phyloP scores from a whole-genome alignment of 2,113 vertebrate species.

The Epinephelus fuscoguttatus region DNA sequence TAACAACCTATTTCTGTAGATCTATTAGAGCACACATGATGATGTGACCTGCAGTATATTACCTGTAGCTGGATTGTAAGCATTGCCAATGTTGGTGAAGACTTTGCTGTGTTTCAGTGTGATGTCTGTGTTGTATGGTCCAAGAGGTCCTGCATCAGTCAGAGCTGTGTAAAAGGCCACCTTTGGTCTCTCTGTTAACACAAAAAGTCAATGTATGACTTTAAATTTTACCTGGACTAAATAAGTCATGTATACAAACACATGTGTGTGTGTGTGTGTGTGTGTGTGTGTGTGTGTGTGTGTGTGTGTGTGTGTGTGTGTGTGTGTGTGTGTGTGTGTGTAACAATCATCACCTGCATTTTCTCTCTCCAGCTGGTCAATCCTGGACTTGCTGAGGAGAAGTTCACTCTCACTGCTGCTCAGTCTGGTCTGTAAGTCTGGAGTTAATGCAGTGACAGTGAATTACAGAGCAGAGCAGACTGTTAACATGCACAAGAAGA shows the following conservation, averaged over 20 bases:
- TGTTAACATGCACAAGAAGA: neutral
- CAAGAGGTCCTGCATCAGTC: neutral
- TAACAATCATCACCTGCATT: neutral
- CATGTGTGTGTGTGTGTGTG: too few relatives aligned
- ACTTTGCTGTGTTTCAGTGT: slow-evolving; percentile 18
- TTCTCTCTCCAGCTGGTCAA: slow-evolving; percentile 4
- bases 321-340: neutral
- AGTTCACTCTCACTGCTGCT: slow-evolving; percentile 25
- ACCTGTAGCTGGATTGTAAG: slow-evolving; percentile 36
- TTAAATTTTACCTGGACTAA: too few relatives aligned
- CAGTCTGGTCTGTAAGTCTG: slow-evolving; percentile 28
- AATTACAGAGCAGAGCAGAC: neutral
- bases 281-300: neutral
- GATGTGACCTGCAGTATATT: neutral
- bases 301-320: neutral
- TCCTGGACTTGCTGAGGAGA: neutral
- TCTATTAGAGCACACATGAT: too few relatives aligned
- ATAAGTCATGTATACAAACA: too few relatives aligned
- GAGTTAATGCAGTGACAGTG: neutral
- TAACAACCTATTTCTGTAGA: neutral
- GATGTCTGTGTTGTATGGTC: neutral
- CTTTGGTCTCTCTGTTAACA: slow-evolving; percentile 23
- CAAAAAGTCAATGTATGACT: too few relatives aligned
- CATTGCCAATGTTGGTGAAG: slow-evolving; percentile 23
- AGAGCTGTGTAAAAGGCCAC: slow-evolving; percentile 30